Base-by-base conservation (phyloP, 2,888 invertebrate genomes). In the Eubasilissa splendida region DNA sequence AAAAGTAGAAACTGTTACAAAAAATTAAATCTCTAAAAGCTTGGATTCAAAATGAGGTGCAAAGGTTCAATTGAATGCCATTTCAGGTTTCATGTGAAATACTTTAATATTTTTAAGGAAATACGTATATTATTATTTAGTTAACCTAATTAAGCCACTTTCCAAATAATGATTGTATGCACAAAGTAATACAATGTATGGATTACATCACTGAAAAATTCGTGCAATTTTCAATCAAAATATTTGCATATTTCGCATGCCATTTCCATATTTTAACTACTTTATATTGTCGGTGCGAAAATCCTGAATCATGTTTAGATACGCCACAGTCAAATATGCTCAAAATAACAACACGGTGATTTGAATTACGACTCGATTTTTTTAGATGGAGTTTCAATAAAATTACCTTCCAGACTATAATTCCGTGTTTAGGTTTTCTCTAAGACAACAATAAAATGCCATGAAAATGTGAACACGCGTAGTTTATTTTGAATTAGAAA, bases 401-500 rank as follows among this genome's bases (percentile, higher is more conserved):
- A n/a, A 58, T 58, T n/a, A 58, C 58, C n/a, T 58, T n/a, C 42
- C 68, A 42, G 68, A n/a, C 68, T 68, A 68, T 68, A 42, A 50
- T 14, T 33, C 50, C 68, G 68, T 68, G 68, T 68, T 68, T 66
- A 50, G 66, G 50, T 52, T n/a, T n/a, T 65, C 65, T 10, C 68
- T 10, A 50, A 68, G 68, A 68, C 68, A 50, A 68, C 68, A 68
- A 68, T 68, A 68, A 68, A 68, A n/a, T 68, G 68, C 42, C 68
- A 33, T 63, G 63, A 63, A 63, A 63, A 63, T 63, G 50, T 50
- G 68, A n/a, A 68, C 50, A 68, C 42, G 14, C 42, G 42, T 68
- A 68, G 14, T 68, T 68, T n/a, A 68, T 68, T 68, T 68, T 68
- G 14, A 68, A 68, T 68, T 68, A 68, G 68, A 68, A 68, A 68